Percentiles rank a stretch among this genome's conserved stretches.
phyloP scores from a whole-genome alignment of 1,140 invertebrate genomes.

The Drosophila sucinea region DNA sequence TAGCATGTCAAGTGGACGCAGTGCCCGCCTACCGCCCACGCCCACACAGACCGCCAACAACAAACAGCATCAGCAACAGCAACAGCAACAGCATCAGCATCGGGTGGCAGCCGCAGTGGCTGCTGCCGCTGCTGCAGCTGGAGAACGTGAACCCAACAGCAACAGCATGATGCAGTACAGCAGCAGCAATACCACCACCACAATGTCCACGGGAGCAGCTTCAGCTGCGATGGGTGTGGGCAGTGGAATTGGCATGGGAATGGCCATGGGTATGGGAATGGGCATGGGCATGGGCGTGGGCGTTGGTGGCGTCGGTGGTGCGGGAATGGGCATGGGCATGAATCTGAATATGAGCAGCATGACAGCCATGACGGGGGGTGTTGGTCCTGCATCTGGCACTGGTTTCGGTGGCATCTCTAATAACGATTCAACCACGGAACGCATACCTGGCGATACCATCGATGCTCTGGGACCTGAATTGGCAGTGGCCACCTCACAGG shows the following conservation, averaged over 20 bases:
- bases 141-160: conserved; percentile 75
- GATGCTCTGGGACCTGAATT: conserved; percentile 78
- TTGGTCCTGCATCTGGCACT: conserved; percentile 32
- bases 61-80: conserved; percentile 63
- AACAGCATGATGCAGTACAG: conserved; percentile 76
- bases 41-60: conserved; percentile 78
- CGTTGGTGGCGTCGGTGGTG: conserved; percentile 19
- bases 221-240: conserved; percentile 39
- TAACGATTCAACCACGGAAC: conserved; percentile 62
- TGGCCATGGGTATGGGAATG: conserved; percentile 43
- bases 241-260: conserved; percentile 33
- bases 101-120: conserved; percentile 36
- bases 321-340: conserved; percentile 18
- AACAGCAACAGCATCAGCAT: conserved; percentile 57
- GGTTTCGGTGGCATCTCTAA: conserved; percentile 49
- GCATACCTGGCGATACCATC: conserved; percentile 75
- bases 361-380: conserved; percentile 25
- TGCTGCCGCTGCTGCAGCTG: conserved; percentile 31
- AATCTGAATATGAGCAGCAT: conserved; percentile 15
- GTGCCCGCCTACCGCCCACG: conserved; percentile 80
- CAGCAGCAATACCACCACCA: conserved; percentile 43
- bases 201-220: conserved; percentile 24
- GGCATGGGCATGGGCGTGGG: conserved; percentile 28
- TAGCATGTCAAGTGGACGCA: conserved; percentile 83
- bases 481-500: conserved; percentile 77